These are phyloP conservation scores for Temnothorax ravouxi DNA, from an alignment of 2,888 invertebrate genomes.

Conservation along the genomic window DNA sequence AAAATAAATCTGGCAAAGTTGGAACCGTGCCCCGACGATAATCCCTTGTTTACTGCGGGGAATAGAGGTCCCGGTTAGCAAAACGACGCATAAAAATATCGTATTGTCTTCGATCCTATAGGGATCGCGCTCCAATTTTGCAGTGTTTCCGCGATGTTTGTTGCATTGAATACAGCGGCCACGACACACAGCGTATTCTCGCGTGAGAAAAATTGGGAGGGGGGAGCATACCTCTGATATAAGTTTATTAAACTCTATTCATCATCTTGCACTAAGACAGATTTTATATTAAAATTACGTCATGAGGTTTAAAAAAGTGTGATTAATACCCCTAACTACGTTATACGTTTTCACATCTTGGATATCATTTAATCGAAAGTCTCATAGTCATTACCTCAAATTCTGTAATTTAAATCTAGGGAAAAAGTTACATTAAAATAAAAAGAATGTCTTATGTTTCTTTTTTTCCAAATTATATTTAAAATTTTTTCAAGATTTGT, in stretches of 20 bases:
- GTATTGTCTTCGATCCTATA: conserved; percentile 48
- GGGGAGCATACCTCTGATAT: conserved; percentile 29
- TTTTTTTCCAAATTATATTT: neutral
- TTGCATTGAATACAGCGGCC: neutral
- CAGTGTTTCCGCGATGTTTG: conserved; percentile 31
- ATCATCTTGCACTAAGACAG: conserved; percentile 46
- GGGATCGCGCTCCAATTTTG: conserved; percentile 48
- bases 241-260: conserved; percentile 54
- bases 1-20: conserved; percentile 53
- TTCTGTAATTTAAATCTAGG: neutral
- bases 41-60: conserved; percentile 55
- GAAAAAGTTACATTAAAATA: neutral
- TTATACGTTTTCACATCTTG: conserved; percentile 14
- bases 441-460: neutral
- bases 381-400: neutral
- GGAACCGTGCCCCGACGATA: conserved; percentile 48
- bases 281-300: conserved; percentile 51
- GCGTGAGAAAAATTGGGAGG: conserved; percentile 12
- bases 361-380: conserved; percentile 39
- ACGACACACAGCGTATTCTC: conserved; percentile 1
- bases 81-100: conserved; percentile 48
- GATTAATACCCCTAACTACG: conserved; percentile 40
- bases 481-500: neutral
- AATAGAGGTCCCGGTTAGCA: conserved; percentile 29
- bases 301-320: conserved; percentile 28